Evolutionary conservation across 2,888 invertebrate species (phyloP).

Genomic region (Rhorus exstirpatorius): DNA sequence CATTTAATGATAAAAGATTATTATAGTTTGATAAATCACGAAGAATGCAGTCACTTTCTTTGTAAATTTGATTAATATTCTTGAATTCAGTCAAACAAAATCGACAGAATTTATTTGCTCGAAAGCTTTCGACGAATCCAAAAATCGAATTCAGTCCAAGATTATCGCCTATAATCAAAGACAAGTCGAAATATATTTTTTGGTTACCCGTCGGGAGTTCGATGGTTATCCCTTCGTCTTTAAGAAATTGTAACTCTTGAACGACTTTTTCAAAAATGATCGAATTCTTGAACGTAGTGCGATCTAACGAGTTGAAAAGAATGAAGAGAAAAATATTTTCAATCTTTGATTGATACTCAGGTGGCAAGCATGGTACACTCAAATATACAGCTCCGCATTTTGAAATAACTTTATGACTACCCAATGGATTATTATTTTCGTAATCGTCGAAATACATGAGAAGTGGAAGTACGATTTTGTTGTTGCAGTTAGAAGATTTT

Average conservation of each 20-base stretch:
- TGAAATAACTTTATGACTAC: slow-evolving; percentile 68
- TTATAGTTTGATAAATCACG: slow-evolving; percentile 61
- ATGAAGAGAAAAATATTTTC: slow-evolving; percentile 52
- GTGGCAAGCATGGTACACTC: slow-evolving; percentile 64
- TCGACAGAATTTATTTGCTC: slow-evolving; percentile 59
- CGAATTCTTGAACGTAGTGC: slow-evolving; percentile 59
- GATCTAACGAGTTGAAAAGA: slow-evolving; percentile 70
- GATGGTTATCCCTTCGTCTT: slow-evolving; percentile 61
- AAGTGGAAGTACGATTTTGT: slow-evolving; percentile 69
- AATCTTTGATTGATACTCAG: slow-evolving; percentile 60
- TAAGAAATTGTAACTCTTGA: slow-evolving; percentile 66
- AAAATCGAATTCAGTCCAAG: slow-evolving; percentile 59
- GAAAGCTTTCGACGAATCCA: slow-evolving; percentile 69
- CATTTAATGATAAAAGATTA: slow-evolving; percentile 35
- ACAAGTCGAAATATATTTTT: slow-evolving; percentile 66
- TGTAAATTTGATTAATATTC: slow-evolving; percentile 38
- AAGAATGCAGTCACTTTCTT: slow-evolving; percentile 43
- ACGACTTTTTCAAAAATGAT: slow-evolving; percentile 68
- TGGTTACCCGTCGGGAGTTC: neutral
- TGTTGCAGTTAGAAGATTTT: slow-evolving; percentile 3
- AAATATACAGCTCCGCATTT: slow-evolving; percentile 72
- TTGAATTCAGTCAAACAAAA: slow-evolving; percentile 63
- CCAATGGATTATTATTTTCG: slow-evolving; percentile 73
- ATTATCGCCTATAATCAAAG: slow-evolving; percentile 52
- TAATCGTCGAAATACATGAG: slow-evolving; percentile 72